Base-by-base conservation (phyloP, 1,140 invertebrate genomes). In the Macrotrachela quadricornifera region DNA sequence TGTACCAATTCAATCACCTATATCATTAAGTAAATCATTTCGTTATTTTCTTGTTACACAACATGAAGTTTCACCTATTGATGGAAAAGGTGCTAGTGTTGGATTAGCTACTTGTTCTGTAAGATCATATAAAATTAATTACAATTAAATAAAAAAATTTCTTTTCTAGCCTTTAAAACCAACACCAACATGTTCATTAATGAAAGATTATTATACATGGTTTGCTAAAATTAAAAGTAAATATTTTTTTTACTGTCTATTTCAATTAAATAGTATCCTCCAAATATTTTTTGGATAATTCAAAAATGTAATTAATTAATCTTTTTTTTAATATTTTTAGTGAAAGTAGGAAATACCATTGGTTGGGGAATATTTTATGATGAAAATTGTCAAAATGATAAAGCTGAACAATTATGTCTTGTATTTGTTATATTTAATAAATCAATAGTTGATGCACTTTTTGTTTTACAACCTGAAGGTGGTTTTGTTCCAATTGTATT, bases 391-490 rank as follows among this genome's bases (percentile, higher is more conserved):
- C n/a, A 14, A 40, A 46, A 62, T 55, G 61, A 64, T 17, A 63
- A 62, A 46, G 55, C 57, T 36, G 47, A 62, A 49, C 67, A 69
- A 54, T 56, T 67, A 15, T 63, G 67, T 8, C 56, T 67, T 36
- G 65, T 64, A 57, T 67, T 63, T 57, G 61, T 69, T 11, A 63
- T 64, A 15, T 55, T 63, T 42, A 58, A 69, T 54, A 58, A 59
- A 14, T 51, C 56, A 17, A 62, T 66, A 48, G 59, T 59, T n/a
- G 61, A 61, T 51, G 57, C 54, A 10, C 44, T 61, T n/a, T 61
- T 67, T 55, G 63, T 68, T 56, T 49, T 69, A 46, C 67, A 69
- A 51, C 67, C 67, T 15, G 57, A 60, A 44, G 67, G 67, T 10
- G 67, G 67, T 17, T 67, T 65, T 57, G 67, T 60, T 57, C 67